These are phyloP conservation scores for Cephalopterus ornatus DNA, from an alignment of 2,113 vertebrate genomes.

Conservation along the genomic window DNA sequence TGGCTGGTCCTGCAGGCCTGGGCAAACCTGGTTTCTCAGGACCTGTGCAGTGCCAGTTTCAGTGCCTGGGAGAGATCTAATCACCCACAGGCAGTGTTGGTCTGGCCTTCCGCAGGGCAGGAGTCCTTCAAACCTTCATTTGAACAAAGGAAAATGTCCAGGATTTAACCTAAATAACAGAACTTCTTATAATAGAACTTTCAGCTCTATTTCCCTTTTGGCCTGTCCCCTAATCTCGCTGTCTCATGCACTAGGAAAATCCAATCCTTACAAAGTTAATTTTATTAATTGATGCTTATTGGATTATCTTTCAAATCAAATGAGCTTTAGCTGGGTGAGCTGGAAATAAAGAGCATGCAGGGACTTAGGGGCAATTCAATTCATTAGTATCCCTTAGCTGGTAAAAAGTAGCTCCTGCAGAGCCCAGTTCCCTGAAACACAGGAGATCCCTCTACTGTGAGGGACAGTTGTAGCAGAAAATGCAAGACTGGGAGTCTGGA, in stretches of 20 bases:
- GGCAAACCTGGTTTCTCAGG: neutral
- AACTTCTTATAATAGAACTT: neutral
- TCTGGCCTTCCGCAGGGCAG: neutral
- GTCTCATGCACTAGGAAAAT: neutral
- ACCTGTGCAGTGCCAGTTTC: neutral
- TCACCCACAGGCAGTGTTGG: neutral
- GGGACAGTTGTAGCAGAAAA: neutral
- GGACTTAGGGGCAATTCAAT: neutral
- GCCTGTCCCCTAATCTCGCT: neutral
- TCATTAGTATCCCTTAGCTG: neutral
- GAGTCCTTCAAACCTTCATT: neutral
- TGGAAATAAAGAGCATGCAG: neutral
- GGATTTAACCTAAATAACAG: neutral
- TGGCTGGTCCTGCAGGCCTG: neutral
- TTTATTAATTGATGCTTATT: slow-evolving; percentile 26
- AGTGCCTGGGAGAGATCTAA: neutral
- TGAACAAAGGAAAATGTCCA: neutral
- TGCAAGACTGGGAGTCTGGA: neutral
- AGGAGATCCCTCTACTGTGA: neutral
- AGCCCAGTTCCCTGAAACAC: neutral
- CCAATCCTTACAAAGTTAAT: neutral
- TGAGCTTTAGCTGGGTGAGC: neutral
- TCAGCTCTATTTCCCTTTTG: neutral
- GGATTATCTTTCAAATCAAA: slow-evolving; percentile 18
- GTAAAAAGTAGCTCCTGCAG: neutral